Percentiles rank a stretch among this genome's conserved stretches.
phyloP scores from a whole-genome alignment of 2,113 vertebrate species.

The Puffinus mauretanicus region DNA sequence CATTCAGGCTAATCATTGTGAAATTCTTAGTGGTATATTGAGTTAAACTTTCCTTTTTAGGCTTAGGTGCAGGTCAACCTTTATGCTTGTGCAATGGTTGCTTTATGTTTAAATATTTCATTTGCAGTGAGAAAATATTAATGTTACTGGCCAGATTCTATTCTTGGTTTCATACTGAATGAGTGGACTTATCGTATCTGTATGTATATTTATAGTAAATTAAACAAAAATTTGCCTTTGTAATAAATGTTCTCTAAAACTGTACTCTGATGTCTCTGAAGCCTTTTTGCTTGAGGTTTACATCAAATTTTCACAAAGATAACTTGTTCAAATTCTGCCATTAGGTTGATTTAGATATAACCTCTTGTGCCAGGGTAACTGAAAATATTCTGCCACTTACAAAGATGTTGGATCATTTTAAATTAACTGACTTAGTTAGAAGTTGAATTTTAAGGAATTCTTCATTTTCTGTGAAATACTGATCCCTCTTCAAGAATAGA shows the following conservation, averaged over 20 bases:
- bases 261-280: not conserved
- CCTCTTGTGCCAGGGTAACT: not conserved
- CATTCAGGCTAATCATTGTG: not conserved
- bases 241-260: not conserved
- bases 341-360: not conserved
- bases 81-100: not conserved
- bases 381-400: not conserved
- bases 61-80: not conserved
- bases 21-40: not conserved
- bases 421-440: not conserved
- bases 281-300: not conserved
- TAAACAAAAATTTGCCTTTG: not conserved
- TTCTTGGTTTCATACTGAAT: not conserved
- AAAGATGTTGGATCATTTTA: not conserved
- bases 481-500: not conserved
- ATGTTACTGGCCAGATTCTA: fast-evolving
- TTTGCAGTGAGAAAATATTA: not conserved
- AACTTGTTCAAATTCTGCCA: not conserved
- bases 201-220: not conserved
- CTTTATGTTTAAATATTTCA: not conserved
- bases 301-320: not conserved
- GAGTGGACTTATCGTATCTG: not conserved
- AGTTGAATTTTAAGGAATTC: not conserved
- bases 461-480: not conserved
- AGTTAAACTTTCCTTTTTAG: not conserved